Evolutionary conservation across 2,888 invertebrate genomes (phyloP).

Genomic region (Conops quadrifasciatus): DNA sequence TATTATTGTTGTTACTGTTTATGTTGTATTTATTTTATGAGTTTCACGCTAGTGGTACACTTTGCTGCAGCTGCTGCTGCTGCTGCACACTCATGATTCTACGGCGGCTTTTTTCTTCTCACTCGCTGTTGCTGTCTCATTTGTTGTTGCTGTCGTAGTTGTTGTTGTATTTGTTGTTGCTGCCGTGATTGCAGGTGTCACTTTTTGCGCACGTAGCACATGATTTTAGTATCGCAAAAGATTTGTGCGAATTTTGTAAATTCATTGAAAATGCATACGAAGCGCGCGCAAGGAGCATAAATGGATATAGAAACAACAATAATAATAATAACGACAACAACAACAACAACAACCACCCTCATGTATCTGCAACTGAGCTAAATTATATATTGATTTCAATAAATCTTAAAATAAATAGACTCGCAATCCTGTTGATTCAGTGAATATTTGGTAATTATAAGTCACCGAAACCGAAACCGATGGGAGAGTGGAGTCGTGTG

Average conservation of each 20-base stretch:
- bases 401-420: no score
- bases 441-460: no score
- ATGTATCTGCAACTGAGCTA: no score
- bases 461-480: not conserved
- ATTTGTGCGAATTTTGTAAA: slow-evolving; percentile 3
- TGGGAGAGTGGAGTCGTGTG: no score
- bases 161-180: not conserved
- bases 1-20: not conserved
- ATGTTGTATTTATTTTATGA: not conserved
- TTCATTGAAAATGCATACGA: not conserved
- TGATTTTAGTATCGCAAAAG: not conserved
- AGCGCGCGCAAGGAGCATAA: not conserved
- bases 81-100: no score
- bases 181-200: slow-evolving; percentile 4
- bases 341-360: not conserved
- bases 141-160: not conserved
- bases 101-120: no score
- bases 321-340: not conserved
- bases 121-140: no score
- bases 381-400: no score
- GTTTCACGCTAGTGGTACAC: no score
- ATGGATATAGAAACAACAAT: not conserved
- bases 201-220: not conserved
- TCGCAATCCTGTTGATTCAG: no score
- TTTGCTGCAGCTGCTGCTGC: not conserved